Conservation (phyloP, 2,888 invertebrate species). For the Limnephilus marmoratus region DNA sequence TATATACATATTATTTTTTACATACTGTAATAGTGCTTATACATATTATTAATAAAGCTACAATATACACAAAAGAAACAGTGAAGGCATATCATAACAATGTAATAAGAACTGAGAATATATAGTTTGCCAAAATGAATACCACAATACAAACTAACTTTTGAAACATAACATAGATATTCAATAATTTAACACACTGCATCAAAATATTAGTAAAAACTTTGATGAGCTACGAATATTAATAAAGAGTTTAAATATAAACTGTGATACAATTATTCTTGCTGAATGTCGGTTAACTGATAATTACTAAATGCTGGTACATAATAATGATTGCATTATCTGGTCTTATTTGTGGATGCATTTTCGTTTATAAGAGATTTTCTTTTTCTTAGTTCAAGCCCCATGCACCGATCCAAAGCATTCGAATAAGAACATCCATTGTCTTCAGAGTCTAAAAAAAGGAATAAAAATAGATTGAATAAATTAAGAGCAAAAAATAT, state of each 20-base stretch:
- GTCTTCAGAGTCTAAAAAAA: slow-evolving; percentile 74
- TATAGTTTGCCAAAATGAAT: no score
- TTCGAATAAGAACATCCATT: slow-evolving; percentile 76
- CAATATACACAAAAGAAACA: neutral
- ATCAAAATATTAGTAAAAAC: no score
- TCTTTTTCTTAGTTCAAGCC: slow-evolving; percentile 73
- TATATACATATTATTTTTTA: neutral
- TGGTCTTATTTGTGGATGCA: neutral
- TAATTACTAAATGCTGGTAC: no score
- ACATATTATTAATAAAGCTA: neutral
- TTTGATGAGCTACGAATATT: no score
- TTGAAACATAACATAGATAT: no score
- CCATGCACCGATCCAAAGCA: slow-evolving; percentile 74
- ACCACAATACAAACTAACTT: no score
- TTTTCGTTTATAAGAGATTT: slow-evolving; percentile 65
- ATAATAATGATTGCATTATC: neutral
- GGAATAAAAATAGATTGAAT: neutral
- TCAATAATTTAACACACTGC: no score
- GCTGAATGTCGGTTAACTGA: no score
- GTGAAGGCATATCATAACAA: neutral
- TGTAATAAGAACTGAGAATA: neutral
- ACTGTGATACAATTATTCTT: no score
- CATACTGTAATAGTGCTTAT: neutral
- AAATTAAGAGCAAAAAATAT: no score
- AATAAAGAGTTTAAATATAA: no score